Evolutionary conservation across 2,888 invertebrate species (phyloP), one percentile per base, ranked within the genome.

Genomic region (Lochmaea crataegi): DNA sequence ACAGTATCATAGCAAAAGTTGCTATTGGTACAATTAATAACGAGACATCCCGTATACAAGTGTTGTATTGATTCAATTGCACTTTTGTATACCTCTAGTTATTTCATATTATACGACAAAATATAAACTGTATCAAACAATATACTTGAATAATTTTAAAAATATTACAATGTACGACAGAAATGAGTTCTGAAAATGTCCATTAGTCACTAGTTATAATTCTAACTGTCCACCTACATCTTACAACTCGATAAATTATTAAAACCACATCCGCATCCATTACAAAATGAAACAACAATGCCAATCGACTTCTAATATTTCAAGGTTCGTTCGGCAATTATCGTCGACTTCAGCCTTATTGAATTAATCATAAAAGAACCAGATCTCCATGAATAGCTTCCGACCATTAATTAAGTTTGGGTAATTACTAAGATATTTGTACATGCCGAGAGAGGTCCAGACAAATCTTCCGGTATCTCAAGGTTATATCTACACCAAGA

Each of bases 321-420:
- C 68, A 68, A 68, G 68, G 68, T 61, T 60, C n/a, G 68, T 61
- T 60, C n/a, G 16, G 41, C 51, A 61, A 63, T 63, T 63, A 63
- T 7, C 42, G 18, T 41, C 38, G n/a, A 41, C 32, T 41, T 26
- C 16, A 63, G 61, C 61, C 38, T 61, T 68, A 68, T 60, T n/a
- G 51, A 68, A 68, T 68, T 48, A 60, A 68, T 68, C 48, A 60
- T 57, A 48, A 61, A 45, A 68, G 68, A 68, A 68, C 68, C 60
- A 61, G 68, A 68, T 68, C 68, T 61, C 51, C 61, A 38, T 68
- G 26, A 32, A 48, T 61, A 42, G 26, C 42, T 61, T 61, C 68
- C 68, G 51, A 61, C n/a, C 6, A 22, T 61, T 42, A 66, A 66
- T 66, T 65, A 53, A 65, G 60, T 60, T 38, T 38, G n/a, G 32